Evolutionary conservation across 30 jellyfish, hydroid and myxozoan genomes (phyloP).

Genomic region (Aurelia sp.): DNA sequence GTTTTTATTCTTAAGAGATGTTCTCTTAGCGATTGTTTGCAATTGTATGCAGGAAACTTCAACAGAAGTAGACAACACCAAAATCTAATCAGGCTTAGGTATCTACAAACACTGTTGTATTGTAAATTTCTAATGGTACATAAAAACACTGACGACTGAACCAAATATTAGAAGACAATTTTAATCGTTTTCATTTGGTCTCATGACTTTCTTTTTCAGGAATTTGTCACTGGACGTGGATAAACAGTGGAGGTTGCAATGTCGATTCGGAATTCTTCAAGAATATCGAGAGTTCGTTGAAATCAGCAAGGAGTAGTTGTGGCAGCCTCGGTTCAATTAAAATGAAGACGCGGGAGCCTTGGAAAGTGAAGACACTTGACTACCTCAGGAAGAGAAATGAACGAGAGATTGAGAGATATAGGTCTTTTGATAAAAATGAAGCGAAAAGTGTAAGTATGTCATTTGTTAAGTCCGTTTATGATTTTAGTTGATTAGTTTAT

Average conservation of each 20-base stretch:
- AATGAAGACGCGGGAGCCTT: neutral
- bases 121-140: too few species aligned
- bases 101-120: too few species aligned
- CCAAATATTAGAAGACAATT: too few species aligned
- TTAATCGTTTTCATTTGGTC: too few species aligned
- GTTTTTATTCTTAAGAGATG: too few species aligned
- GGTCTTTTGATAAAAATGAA: constrained; percentile 15
- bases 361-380: constrained; percentile 63
- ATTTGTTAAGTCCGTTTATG: neutral
- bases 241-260: constrained; percentile 87
- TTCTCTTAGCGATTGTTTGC: too few species aligned
- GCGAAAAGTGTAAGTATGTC: constrained; percentile 16
- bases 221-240: constrained; percentile 68
- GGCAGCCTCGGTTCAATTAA: constrained; percentile 29
- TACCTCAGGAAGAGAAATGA: constrained; percentile 52
- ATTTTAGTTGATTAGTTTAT: too few species aligned
- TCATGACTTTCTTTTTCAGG: constrained; percentile 3
- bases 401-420: constrained; percentile 43
- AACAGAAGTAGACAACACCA: too few species aligned
- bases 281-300: constrained; percentile 9
- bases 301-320: constrained; percentile 38
- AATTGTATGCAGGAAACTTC: too few species aligned
- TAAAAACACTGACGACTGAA: too few species aligned
- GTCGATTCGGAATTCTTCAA: constrained; percentile 60
- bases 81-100: too few species aligned